A percentile compares a stretch with the other conserved stretches of the same genome.
phyloP scores from a whole-genome alignment of 1,140 invertebrate species.

The Hermetia illucens region DNA sequence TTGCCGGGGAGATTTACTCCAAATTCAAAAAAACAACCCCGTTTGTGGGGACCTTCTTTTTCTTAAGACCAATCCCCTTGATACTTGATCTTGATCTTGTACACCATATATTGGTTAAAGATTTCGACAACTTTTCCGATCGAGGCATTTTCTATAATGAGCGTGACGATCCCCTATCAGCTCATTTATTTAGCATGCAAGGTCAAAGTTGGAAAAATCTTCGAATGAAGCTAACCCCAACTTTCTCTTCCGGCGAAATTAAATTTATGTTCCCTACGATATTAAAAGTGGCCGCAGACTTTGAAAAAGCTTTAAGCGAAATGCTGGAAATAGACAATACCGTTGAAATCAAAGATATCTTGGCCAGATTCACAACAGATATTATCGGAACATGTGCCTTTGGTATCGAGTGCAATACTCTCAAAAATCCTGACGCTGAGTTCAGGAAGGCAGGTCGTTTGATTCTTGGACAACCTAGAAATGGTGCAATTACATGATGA shows the following conservation, averaged over 20 bases:
- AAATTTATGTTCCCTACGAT: conserved; percentile 35
- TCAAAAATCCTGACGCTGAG: conserved; percentile 32
- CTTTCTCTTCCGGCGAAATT: conserved; percentile 34
- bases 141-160: conserved; percentile 32
- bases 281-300: no score
- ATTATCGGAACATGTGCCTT: conserved; percentile 42
- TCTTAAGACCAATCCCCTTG: no score
- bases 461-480: no score
- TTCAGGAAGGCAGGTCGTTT: conserved; percentile 30
- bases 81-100: no score
- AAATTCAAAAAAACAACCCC: no score
- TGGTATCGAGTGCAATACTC: conserved; percentile 38
- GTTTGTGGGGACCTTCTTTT: no score
- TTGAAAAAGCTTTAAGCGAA: no score
- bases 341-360: no score
- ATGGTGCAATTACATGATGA: no score
- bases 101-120: conserved; percentile 37
- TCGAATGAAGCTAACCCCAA: conserved; percentile 32
- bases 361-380: no score
- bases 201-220: conserved; percentile 34
- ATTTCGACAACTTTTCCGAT: conserved; percentile 36
- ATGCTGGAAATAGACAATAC: no score
- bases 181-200: conserved; percentile 32
- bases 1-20: no score
- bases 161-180: conserved; percentile 30